Conservation (phyloP, 1,140 invertebrate genomes). For the Diabrotica undecimpunctata region DNA sequence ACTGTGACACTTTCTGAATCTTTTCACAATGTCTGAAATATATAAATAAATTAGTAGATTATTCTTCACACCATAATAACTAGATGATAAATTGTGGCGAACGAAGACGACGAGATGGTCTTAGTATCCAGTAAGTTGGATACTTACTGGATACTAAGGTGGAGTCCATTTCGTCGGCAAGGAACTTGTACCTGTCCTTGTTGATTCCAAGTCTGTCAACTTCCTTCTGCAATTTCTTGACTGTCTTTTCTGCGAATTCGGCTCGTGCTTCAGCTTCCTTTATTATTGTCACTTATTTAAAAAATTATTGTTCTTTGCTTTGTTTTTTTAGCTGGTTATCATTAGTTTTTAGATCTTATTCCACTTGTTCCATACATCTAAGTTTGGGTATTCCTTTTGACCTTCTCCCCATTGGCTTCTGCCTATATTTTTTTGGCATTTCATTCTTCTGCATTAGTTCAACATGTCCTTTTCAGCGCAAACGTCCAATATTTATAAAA, state of each 20-base stretch:
- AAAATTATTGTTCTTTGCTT: no score
- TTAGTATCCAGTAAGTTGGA: constrained; percentile 87
- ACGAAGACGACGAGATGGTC: constrained; percentile 27
- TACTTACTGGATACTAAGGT: no score
- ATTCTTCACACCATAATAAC: background rate
- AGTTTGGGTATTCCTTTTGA: no score
- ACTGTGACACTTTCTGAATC: constrained; percentile 1
- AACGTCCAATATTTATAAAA: no score
- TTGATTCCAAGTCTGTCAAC: constrained; percentile 98
- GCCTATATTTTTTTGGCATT: no score
- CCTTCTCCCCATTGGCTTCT: no score
- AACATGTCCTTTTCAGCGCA: no score
- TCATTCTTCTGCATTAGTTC: no score
- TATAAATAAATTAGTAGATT: constrained; percentile 15
- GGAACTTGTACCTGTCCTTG: constrained; percentile 97
- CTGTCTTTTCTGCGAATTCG: constrained; percentile 98
- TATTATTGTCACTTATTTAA: no score
- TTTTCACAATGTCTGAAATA: constrained; percentile 14
- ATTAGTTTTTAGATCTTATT: no score
- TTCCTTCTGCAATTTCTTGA: constrained; percentile 99
- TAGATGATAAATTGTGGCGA: constrained; percentile 1
- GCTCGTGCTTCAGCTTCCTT: constrained; percentile 99
- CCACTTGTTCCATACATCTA: no score
- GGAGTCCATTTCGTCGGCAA: constrained; percentile 94
- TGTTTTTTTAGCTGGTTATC: no score